Conservation (phyloP, 2,113 vertebrate species). For the Leiothrix lutea region DNA sequence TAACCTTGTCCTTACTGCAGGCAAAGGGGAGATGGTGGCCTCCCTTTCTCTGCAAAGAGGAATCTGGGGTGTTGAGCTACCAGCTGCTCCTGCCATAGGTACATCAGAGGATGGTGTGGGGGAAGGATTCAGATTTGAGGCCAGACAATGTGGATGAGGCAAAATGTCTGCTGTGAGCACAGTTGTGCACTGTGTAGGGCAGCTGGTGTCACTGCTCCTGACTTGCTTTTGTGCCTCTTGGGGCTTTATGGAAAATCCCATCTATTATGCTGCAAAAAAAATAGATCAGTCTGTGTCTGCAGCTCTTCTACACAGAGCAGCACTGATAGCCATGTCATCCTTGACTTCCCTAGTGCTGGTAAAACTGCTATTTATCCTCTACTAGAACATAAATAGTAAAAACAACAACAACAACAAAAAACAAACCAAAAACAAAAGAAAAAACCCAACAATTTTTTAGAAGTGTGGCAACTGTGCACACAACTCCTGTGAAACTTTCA, state of each 20-base stretch:
- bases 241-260: background rate
- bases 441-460: background rate
- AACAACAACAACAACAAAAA: too few relatives aligned
- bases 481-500: background rate
- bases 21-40: background rate
- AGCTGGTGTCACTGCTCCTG: background rate
- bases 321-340: background rate
- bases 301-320: background rate
- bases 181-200: background rate
- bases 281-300: background rate
- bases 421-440: background rate
- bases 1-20: background rate
- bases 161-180: background rate
- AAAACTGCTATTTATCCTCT: background rate
- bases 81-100: background rate
- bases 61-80: background rate
- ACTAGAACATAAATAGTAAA: background rate
- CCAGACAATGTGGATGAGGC: background rate
- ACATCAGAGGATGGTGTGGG: background rate
- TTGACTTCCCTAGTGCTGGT: background rate
- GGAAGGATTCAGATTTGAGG: background rate
- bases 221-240: background rate
- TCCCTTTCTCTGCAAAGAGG: background rate
- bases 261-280: background rate
- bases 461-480: background rate